phyloP scores from a whole-genome alignment of 53 echinoderm and acorn worm genomes.

The Hippasteria phrygiana region DNA sequence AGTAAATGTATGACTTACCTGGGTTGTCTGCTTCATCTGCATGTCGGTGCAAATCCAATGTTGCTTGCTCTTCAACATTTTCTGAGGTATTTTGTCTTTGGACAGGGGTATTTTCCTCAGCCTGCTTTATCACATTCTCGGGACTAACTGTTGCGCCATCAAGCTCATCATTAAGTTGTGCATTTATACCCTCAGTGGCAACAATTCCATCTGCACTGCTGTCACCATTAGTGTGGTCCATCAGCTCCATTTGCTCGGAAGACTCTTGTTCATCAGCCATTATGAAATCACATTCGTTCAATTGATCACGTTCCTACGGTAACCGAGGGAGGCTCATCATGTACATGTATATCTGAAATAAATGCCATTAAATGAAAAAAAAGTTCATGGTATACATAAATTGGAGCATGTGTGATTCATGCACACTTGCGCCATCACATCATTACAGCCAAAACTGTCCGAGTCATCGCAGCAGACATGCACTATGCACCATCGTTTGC shows the following conservation, averaged over 20 bases:
- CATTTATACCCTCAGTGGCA: neutral
- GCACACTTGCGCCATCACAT: too few species aligned
- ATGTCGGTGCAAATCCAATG: neutral
- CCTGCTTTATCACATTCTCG: neutral
- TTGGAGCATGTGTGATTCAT: too few species aligned
- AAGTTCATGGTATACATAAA: too few species aligned
- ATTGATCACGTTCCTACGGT: too few species aligned
- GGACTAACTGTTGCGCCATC: neutral
- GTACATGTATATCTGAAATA: too few species aligned
- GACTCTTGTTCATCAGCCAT: conserved; percentile 28
- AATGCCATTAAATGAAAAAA: too few species aligned
- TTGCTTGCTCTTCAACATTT: neutral
- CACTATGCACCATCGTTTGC: too few species aligned
- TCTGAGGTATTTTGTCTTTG: neutral
- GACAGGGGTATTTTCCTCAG: neutral
- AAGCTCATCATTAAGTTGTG: neutral
- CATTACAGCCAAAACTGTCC: too few species aligned
- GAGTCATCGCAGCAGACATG: too few species aligned
- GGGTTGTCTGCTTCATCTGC: neutral
- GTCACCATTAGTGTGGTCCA: neutral
- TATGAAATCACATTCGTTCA: neutral
- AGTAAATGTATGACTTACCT: neutral
- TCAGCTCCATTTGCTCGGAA: neutral
- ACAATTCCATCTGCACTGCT: neutral
- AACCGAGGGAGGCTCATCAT: too few species aligned